Percentiles rank a stretch among this genome's conserved stretches.
Conservation (phyloP, 2,113 vertebrate genomes). For the Sapayoa aenigma region DNA sequence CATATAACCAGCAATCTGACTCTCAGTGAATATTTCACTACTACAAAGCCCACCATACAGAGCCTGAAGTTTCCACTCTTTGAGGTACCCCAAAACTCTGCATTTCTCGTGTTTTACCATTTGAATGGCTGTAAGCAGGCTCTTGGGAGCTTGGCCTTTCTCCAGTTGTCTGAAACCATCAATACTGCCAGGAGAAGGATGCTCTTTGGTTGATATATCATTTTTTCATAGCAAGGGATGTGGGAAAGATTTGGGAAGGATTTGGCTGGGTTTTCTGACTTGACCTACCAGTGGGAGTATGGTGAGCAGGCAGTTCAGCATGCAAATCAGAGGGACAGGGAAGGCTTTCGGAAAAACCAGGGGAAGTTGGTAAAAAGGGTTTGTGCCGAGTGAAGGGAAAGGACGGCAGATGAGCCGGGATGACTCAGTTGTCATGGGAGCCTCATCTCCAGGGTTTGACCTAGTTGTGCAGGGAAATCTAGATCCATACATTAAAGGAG, state of each 20-base stretch:
- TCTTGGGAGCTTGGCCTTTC: not conserved
- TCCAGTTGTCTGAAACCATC: not conserved
- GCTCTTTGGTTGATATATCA: not conserved
- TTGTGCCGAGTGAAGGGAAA: not conserved
- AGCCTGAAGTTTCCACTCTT: not conserved
- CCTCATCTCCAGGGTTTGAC: not conserved
- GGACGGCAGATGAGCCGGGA: not conserved
- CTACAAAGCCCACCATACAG: not conserved
- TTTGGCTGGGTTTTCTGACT: not conserved
- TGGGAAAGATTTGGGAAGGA: not conserved
- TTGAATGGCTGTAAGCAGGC: not conserved
- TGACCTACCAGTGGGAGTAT: not conserved
- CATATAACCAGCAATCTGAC: fast-evolving
- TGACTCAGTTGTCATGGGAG: constrained; percentile 22
- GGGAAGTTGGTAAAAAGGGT: not conserved
- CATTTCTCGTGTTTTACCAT: not conserved
- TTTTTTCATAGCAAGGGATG: not conserved
- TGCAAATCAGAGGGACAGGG: not conserved
- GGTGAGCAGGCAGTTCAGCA: not conserved
- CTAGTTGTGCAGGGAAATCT: constrained; percentile 20
- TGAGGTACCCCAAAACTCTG: not conserved
- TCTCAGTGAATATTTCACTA: not conserved
- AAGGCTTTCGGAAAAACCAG: not conserved
- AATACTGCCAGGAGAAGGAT: not conserved
- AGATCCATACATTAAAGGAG: not conserved